Percentiles rank a stretch among this genome's conserved stretches.
Conservation (phyloP, 2,888 invertebrate species). For the Acheta domesticus region DNA sequence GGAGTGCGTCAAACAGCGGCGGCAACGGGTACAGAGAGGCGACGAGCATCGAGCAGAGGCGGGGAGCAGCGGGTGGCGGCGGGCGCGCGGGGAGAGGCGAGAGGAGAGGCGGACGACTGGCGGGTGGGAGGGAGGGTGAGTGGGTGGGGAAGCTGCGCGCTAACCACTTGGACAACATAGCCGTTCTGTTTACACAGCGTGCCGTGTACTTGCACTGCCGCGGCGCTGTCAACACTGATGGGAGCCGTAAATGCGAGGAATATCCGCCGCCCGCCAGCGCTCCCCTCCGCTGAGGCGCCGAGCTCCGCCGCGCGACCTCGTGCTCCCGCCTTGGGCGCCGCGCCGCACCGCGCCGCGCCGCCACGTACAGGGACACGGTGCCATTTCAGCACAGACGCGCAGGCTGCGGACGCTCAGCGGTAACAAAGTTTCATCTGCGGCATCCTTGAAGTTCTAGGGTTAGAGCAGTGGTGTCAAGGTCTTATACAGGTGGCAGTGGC, state of each 20-base stretch:
- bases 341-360: too few relatives aligned
- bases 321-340: too few relatives aligned
- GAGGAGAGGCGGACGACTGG: neutral
- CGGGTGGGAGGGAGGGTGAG: neutral
- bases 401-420: too few relatives aligned
- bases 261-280: neutral
- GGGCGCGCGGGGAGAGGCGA: neutral
- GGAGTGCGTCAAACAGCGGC: neutral
- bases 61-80: neutral
- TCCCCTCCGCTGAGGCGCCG: neutral
- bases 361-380: too few relatives aligned
- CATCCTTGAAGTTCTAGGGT: too few relatives aligned
- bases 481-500: too few relatives aligned
- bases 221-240: conserved; percentile 10
- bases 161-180: neutral
- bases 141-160: neutral
- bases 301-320: neutral
- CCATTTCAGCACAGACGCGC: too few relatives aligned
- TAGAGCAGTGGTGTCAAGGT: too few relatives aligned
- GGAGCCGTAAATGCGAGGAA: conserved; percentile 18
- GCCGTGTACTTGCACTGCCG: conserved; percentile 7
- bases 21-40: too few relatives aligned
- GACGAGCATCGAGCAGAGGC: neutral
- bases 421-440: too few relatives aligned
- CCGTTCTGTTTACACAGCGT: neutral